Evolutionary conservation across 2,888 invertebrate genomes (phyloP), one percentile per base, ranked within the genome.

Genomic region (Cantharis lateralis): DNA sequence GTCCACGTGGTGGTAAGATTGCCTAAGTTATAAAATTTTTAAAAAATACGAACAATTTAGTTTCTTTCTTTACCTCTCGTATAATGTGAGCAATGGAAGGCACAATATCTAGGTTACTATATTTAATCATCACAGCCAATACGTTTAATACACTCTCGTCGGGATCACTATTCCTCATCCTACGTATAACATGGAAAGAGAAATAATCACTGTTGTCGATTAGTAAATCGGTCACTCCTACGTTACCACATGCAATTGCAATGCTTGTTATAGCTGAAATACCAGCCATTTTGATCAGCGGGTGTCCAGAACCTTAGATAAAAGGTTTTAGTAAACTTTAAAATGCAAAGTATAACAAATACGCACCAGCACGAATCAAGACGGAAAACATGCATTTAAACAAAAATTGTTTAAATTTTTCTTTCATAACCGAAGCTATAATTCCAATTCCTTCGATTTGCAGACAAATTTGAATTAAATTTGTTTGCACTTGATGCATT

Each of bases 191-290:
- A 82, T 94, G 93, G 83, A 92, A 92, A 0, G 93, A 92, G 84
- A 95, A 91, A 85, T 95, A 95, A 86, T 95, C 95, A 0, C 93
- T 91, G 85, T 95, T 95, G 61, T 87, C 84, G 71, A 90, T 90
- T 76, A 96, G 90, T 18, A 95, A 90, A n/a, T 91, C 90, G 0
- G 90, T 89, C 3, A 93, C 90, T 73, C 88, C 86, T 0, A 83
- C 79, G 84, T 91, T 91, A 0, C 90, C 90, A 81, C 92, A 90
- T 0, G 93, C 91, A 48, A 82, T 75, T 10, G 93, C 91, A 24
- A 95, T 89, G 72, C 90, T 89, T 64, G 89, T 85, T 7, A 94
- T 88, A 0, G 93, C 90, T 80, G 88, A 89, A 72, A 91, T 86
- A 0, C 94, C 94, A 0, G 93, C 90, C 64, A 90, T 84, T 84